Base-by-base conservation (phyloP, 2,113 vertebrate genomes). In the Lota lota region DNA sequence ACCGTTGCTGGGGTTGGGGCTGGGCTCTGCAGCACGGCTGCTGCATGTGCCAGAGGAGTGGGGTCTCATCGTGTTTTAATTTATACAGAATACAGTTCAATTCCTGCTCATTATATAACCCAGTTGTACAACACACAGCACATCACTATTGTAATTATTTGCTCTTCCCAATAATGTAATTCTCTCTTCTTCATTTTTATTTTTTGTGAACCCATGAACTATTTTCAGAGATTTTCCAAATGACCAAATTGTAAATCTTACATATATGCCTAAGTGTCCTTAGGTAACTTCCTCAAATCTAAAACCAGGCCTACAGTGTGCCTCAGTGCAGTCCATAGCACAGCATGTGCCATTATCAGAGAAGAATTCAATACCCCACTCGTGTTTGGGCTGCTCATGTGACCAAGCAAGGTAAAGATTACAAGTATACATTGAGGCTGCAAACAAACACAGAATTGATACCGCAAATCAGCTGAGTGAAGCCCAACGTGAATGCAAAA, bases 251-350 rank as follows among this genome's bases (percentile, higher is more conserved):
- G 28, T 33, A 33, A 61, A 68, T 68, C 22, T 5, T 47, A 60
- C 22, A 16, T 24, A 28, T 60, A 1, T n/a, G 59, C 62, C 18
- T 19, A 17, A 61, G 50, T 65, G 40, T 69, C 68, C 66, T 74
- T 62, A 78, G 71, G 61, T 76, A 70, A 54, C 72, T 66, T 64
- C 18, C 22, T 75, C 59, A 77, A 70, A 81, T 63, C 53, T 50
- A 64, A 80, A 64, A 54, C 4, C 28, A 33, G 28, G 4, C 28
- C 28, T 33, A 33, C 28, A 33, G 28, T 33, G 4, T 4, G 28
- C 28, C 1, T 33, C 28, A 33, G 28, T 33, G 28, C 28, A 33
- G 7, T 33, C 28, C 28, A 33, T 33, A 33, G 4, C 28, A 0
- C 28, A 4, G 28, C 28, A 6, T 33, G 28, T 6, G 28, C 28